Conservation (phyloP, 2,888 invertebrate species). For the Cantharis lateralis region DNA sequence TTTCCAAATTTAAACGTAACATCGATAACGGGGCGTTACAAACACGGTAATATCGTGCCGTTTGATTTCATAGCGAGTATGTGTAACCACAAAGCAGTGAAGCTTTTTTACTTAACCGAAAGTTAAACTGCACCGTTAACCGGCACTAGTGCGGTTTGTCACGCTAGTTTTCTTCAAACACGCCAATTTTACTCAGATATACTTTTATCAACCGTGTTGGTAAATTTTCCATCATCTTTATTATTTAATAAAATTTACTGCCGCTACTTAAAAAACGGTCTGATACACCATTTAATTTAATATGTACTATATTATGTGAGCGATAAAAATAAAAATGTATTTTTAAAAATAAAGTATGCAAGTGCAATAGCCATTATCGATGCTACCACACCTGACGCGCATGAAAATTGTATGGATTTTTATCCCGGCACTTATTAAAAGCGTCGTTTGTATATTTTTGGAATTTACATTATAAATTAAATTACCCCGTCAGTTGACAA, state of each 20-base stretch:
- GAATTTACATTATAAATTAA: background rate
- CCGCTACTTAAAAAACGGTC: background rate
- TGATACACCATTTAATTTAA: background rate
- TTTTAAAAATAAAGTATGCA: background rate
- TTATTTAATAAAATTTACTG: slow-evolving; percentile 2
- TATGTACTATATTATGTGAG: background rate
- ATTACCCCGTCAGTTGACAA: background rate
- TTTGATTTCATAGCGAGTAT: slow-evolving; percentile 32
- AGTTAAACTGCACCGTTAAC: slow-evolving; percentile 27
- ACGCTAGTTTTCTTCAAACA: slow-evolving; percentile 26
- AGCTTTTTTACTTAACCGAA: slow-evolving; percentile 30
- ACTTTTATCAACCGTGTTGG: slow-evolving; percentile 23
- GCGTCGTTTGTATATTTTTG: background rate
- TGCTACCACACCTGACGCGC: background rate
- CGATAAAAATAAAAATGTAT: background rate
- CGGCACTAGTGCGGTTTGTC: slow-evolving; percentile 29
- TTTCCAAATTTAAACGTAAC: slow-evolving; percentile 34
- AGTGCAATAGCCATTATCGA: background rate
- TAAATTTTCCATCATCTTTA: slow-evolving; percentile 27
- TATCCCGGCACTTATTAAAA: background rate
- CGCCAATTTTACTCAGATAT: slow-evolving; percentile 26
- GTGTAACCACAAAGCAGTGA: slow-evolving; percentile 31
- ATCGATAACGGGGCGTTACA: slow-evolving; percentile 31
- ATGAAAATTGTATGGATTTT: background rate
- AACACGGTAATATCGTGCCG: slow-evolving; percentile 34